Base-by-base conservation (phyloP, 1,140 invertebrate species). In the Diorhabda sublineata region DNA sequence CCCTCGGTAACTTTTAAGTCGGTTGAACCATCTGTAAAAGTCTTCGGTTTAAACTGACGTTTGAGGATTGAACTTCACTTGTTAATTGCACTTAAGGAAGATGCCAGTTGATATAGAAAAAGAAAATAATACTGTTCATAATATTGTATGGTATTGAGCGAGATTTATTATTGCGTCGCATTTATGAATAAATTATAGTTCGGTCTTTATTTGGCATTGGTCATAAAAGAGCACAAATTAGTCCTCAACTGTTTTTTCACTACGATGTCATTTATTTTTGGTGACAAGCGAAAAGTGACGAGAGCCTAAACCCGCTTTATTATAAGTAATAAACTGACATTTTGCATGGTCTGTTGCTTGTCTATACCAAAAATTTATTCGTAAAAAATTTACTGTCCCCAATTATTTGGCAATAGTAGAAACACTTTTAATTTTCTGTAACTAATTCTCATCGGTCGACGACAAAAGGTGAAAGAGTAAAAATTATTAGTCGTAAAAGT, bases 321-420 rank as follows among this genome's bases (percentile, higher is more conserved):
- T 58, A 66, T 66, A 63, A 64, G 71, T 67, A 70, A 75, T 77
- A 77, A 77, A 77, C 9, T 61, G 47, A 67, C 26, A 78, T 78
- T 78, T 59, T 73, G 52, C 68, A 72, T 64, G 77, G 77, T 78
- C 76, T 77, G 73, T 69, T 68, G 72, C 70, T 56, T 69, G 69
- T 77, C 74, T 74, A 73, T 76, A 68, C 63, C 57, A 56, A 58
- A 26, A 74, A 74, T 74, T 67, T 71, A 74, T 74, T 71, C 68
- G 26, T 9, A 64, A 69, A 69, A 66, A 72, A 52, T 67, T 69
- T 69, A 72, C 64, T 61, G 67, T 67, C 63, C 42, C 58, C 45
- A 73, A 71, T 73, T 71, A 73, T 73, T 73, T 73, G 71, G 67
- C 71, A 70, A 71, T 69, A 61, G 52, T 42, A 69, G 57, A 52